phyloP scores from a whole-genome alignment of 1,140 invertebrate genomes.

The Andrena cerasifolii region DNA sequence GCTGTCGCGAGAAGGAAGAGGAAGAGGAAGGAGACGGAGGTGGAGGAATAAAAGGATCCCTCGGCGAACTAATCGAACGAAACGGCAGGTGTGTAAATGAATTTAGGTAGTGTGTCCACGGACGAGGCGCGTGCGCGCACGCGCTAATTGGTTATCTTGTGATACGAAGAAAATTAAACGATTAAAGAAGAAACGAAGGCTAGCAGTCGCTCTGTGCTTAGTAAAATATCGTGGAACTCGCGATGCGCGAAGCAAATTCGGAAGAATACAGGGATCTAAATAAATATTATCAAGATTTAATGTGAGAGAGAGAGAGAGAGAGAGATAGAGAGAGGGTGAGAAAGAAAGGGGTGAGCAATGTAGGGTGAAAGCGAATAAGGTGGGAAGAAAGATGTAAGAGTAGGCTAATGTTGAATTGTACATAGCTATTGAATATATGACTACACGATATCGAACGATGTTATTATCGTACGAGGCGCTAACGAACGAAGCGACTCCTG shows the following conservation, averaged over 20 bases:
- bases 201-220: constrained; percentile 75
- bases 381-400: constrained; percentile 49
- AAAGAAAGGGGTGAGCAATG: constrained; percentile 32
- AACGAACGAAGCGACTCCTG: constrained; percentile 52
- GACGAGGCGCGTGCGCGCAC: constrained; percentile 54
- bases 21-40: background rate
- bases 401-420: constrained; percentile 76
- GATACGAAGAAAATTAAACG: constrained; percentile 72
- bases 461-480: constrained; percentile 73
- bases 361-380: constrained; percentile 28
- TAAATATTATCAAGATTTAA: constrained; percentile 58
- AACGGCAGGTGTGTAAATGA: constrained; percentile 69
- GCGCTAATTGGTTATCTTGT: constrained; percentile 79
- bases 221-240: constrained; percentile 70
- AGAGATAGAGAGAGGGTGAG: background rate
- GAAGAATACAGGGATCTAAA: constrained; percentile 81
- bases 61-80: constrained; percentile 22
- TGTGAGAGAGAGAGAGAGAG: constrained; percentile 10
- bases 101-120: constrained; percentile 59
- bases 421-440: constrained; percentile 79
- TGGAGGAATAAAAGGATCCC: background rate
- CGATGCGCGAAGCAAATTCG: constrained; percentile 81
- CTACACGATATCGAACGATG: constrained; percentile 74
- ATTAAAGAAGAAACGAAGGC: constrained; percentile 19
- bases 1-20: background rate